Percentiles rank a stretch among this genome's conserved stretches.
phyloP scores from a whole-genome alignment of 2,888 invertebrate genomes.

The Dione juno region DNA sequence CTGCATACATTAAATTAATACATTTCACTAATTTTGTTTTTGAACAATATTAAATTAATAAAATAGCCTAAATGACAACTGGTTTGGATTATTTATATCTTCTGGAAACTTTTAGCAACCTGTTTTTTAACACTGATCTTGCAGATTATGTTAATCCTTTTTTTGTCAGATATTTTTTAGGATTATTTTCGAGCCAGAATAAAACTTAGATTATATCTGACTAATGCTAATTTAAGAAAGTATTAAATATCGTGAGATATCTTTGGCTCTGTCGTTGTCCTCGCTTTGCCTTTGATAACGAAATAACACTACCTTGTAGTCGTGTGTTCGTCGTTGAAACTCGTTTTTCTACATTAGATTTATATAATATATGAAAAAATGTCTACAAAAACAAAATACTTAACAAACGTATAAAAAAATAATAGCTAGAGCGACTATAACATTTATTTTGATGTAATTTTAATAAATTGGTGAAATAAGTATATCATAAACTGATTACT shows the following conservation, averaged over 20 bases:
- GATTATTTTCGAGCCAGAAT: not conserved
- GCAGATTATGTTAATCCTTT: slow-evolving; percentile 9
- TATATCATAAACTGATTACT: slow-evolving; percentile 25
- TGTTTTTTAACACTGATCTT: slow-evolving; percentile 14
- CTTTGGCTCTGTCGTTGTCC: slow-evolving; percentile 33
- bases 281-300: slow-evolving; percentile 36
- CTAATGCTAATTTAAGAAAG: not conserved
- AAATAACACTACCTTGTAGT: slow-evolving; percentile 12
- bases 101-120: slow-evolving; percentile 20
- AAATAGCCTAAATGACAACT: slow-evolving; percentile 15
- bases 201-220: not conserved
- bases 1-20: not conserved
- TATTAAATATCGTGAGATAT: not conserved
- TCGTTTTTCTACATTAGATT: not conserved
- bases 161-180: not conserved
- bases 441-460: not conserved
- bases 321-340: not conserved
- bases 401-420: not conserved
- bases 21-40: slow-evolving; percentile 12
- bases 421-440: too few relatives aligned
- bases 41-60: not conserved
- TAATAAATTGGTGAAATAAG: not conserved
- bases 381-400: not conserved
- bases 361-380: not conserved
- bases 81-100: slow-evolving; percentile 23